phyloP scores from a whole-genome alignment of 2,797 vertebrate species.

The Vireo griseus region DNA sequence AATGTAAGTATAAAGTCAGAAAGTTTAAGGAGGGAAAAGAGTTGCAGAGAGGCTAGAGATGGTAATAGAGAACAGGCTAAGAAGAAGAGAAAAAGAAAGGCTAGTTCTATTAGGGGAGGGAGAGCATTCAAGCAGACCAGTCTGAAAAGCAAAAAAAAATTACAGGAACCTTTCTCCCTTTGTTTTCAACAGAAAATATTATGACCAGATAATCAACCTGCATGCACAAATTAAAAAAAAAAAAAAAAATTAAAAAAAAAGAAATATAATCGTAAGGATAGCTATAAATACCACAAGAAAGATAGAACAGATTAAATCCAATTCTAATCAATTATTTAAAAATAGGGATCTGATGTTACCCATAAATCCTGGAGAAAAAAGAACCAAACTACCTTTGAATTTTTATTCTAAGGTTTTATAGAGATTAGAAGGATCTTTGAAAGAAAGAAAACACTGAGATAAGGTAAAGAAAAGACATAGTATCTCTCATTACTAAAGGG shows the following conservation, averaged over 20 bases:
- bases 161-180: accelerated
- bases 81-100: background rate
- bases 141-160: background rate
- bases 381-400: background rate
- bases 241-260: too few relatives aligned
- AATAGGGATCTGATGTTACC: background rate
- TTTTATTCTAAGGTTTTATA: background rate
- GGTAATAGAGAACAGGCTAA: background rate
- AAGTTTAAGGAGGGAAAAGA: background rate
- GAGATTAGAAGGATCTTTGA: background rate
- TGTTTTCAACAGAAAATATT: background rate
- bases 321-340: background rate
- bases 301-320: background rate
- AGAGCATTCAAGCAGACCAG: background rate
- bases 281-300: background rate
- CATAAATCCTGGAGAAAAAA: background rate
- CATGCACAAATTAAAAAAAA: accelerated
- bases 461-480: background rate
- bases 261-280: background rate
- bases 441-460: background rate
- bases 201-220: background rate
- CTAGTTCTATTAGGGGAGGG: background rate
- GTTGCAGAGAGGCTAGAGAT: background rate
- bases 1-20: background rate
- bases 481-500: background rate